Conservation (phyloP, 1,140 invertebrate genomes). For the Artemia franciscana region DNA sequence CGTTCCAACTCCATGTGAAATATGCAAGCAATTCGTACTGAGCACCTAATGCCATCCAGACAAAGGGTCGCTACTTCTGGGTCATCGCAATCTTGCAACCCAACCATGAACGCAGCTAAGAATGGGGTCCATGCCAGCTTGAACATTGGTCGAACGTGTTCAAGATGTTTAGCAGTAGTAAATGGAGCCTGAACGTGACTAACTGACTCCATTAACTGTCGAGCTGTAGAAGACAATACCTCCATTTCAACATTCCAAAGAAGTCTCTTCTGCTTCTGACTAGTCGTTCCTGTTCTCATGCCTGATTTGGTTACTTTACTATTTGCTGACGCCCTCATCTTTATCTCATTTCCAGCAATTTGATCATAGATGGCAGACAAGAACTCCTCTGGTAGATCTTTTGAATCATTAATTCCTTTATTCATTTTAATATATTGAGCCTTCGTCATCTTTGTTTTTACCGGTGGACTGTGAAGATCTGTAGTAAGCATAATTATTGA, state of each 20-base stretch:
- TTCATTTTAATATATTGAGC: conserved; percentile 97
- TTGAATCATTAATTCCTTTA: conserved; percentile 73
- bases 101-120: conserved; percentile 90
- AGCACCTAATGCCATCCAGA: conserved; percentile 81
- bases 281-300: conserved; percentile 40
- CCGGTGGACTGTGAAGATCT: conserved; percentile 88
- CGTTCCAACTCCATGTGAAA: conserved; percentile 50
- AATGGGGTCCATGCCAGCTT: conserved; percentile 98
- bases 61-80: conserved; percentile 78
- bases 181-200: conserved; percentile 90
- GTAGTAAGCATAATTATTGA: conserved; percentile 99
- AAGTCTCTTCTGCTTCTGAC: conserved; percentile 73
- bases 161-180: conserved; percentile 86
- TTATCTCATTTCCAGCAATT: conserved; percentile 95
- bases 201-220: conserved; percentile 95
- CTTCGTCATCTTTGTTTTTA: conserved; percentile 98
- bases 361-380: conserved; percentile 94
- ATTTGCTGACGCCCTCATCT: conserved; percentile 69
- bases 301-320: conserved; percentile 45
- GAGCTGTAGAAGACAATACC: conserved; percentile 80
- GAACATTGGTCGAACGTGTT: conserved; percentile 98
- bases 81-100: conserved; percentile 92
- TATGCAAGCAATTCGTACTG: conserved; percentile 91
- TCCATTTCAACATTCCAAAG: conserved; percentile 99
- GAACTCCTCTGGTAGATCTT: conserved; percentile 86